These are phyloP conservation scores for Neosalanx taihuensis DNA, from an alignment of 2,797 vertebrate species.

Conservation along the genomic window DNA sequence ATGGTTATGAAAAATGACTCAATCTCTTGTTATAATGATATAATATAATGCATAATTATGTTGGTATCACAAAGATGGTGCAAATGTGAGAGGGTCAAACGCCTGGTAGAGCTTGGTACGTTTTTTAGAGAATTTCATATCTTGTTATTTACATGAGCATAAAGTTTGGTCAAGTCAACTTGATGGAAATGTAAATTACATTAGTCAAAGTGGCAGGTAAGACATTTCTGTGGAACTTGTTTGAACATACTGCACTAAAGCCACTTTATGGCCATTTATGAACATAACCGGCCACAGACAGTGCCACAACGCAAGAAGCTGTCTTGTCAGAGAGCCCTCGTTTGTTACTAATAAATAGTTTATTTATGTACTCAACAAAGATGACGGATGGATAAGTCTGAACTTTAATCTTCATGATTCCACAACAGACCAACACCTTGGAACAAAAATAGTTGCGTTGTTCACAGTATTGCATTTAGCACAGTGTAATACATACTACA, in stretches of 20 bases:
- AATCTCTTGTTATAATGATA: neutral
- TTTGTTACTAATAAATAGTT: neutral
- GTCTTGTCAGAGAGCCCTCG: neutral
- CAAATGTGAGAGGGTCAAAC: neutral
- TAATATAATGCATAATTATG: neutral
- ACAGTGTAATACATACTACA: constrained; percentile 64
- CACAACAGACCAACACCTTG: constrained; percentile 56
- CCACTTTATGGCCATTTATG: constrained; percentile 20
- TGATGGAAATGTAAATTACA: neutral
- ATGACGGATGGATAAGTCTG: constrained; percentile 25
- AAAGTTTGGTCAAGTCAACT: neutral
- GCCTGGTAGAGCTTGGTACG: no score
- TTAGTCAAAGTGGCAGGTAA: neutral
- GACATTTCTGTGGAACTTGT: neutral
- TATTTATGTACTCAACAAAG: neutral
- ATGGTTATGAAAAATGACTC: neutral
- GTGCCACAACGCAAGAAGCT: neutral
- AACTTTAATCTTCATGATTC: constrained; percentile 56
- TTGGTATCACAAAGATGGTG: neutral
- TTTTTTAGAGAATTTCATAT: neutral
- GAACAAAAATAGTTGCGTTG: constrained; percentile 43
- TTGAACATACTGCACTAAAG: neutral
- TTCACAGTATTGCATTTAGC: constrained; percentile 68
- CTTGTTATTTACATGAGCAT: neutral
- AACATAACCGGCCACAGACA: constrained; percentile 4